phyloP scores from a whole-genome alignment of 2,888 invertebrate species.

The Chrysolina haemoptera region DNA sequence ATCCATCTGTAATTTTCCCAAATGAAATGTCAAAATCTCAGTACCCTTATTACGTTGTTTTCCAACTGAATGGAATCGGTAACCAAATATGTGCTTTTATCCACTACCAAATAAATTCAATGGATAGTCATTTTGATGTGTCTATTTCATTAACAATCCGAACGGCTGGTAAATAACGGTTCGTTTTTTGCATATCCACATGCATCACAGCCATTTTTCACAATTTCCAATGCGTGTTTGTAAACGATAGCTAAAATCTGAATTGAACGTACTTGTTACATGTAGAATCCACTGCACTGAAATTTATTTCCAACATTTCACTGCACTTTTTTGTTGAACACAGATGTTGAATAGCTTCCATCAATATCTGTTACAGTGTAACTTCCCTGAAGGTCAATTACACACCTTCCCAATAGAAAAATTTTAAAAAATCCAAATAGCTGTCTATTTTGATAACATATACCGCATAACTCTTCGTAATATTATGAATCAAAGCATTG shows the following conservation, averaged over 20 bases:
- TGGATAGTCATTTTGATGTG: background rate
- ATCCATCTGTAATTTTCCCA: background rate
- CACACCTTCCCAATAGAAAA: background rate
- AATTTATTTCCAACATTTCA: background rate
- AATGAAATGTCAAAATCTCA: background rate
- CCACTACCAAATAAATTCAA: background rate
- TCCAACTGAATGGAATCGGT: background rate
- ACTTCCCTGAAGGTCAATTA: background rate
- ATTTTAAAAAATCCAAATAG: too few species aligned
- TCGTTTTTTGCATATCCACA: background rate
- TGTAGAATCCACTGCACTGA: background rate
- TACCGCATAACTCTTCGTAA: background rate
- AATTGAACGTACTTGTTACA: slow-evolving; percentile 9
- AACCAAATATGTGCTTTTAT: background rate
- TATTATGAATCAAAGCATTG: background rate
- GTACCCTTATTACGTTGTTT: background rate
- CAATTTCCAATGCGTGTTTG: slow-evolving; percentile 7
- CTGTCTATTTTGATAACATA: background rate
- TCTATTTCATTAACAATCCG: slow-evolving; percentile 16
- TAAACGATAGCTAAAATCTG: background rate
- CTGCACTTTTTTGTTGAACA: background rate
- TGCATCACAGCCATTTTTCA: slow-evolving; percentile 8
- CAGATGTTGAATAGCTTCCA: background rate
- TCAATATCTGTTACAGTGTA: background rate
- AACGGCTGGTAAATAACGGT: background rate